Percentiles rank a stretch among this genome's conserved stretches.
phyloP scores from a whole-genome alignment of 2,888 invertebrate genomes.

The Charanyca ferruginea region DNA sequence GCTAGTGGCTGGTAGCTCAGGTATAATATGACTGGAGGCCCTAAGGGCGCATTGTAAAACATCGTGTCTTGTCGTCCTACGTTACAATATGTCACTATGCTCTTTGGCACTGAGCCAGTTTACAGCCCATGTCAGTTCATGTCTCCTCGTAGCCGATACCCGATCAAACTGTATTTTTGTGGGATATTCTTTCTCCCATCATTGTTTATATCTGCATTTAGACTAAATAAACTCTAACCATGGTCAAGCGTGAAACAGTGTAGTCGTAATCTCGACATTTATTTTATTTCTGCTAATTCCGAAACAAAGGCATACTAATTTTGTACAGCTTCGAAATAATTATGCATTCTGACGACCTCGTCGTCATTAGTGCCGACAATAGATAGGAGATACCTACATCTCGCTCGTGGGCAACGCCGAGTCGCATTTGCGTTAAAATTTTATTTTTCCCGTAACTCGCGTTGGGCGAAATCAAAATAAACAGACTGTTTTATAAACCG shows the following conservation, averaged over 20 bases:
- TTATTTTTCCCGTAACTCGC: constrained; percentile 79
- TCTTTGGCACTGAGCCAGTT: constrained; percentile 77
- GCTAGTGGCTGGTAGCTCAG: background rate
- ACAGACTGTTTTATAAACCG: constrained; percentile 82
- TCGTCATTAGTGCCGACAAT: constrained; percentile 64
- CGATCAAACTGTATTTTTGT: constrained; percentile 63
- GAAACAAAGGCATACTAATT: constrained; percentile 73
- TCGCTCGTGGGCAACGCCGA: constrained; percentile 29
- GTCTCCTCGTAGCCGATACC: constrained; percentile 67
- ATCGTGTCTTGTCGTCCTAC: constrained; percentile 70
- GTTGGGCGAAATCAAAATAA: constrained; percentile 83
- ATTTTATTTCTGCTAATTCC: constrained; percentile 57
- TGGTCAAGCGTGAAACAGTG: constrained; percentile 6
- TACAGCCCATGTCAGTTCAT: constrained; percentile 67
- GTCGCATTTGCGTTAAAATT: constrained; percentile 65
- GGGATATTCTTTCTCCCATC: constrained; percentile 51
- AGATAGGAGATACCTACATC: constrained; percentile 50
- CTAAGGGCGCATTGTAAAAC: constrained; percentile 64
- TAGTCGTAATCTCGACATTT: constrained; percentile 50
- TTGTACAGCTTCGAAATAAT: constrained; percentile 67
- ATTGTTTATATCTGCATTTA: constrained; percentile 16
- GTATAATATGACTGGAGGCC: constrained; percentile 46
- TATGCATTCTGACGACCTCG: constrained; percentile 72
- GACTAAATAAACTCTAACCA: constrained; percentile 10
- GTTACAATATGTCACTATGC: constrained; percentile 72